A percentile compares a stretch with the other conserved stretches of the same genome.
These are phyloP conservation scores for Rattus norvegicus DNA, from an alignment of 2,113 vertebrate species.

Conservation along the genomic window GRCr8 NC_086026.1:99690501-99691000, in stretches of 20 bases:
- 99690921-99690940: background rate
- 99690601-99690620: slow-evolving; percentile 13
- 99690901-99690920: background rate
- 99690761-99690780: background rate
- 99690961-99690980: background rate
- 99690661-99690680: slow-evolving; percentile 57
- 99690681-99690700: slow-evolving; percentile 39
- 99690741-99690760: slow-evolving; percentile 67
- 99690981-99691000: background rate
- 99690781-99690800: slow-evolving; percentile 9
- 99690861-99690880: background rate
- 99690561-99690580: background rate
- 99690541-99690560: background rate
- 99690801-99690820: background rate
- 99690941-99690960: background rate
- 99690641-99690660: slow-evolving; percentile 68
- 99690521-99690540: background rate
- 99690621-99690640: slow-evolving; percentile 29
- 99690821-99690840: background rate
- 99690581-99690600: background rate
- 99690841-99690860: background rate
- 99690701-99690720: slow-evolving; percentile 56
- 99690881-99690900: background rate
- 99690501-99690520: background rate
- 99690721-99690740: background rate